These are phyloP conservation scores for Ichneumon xanthorius DNA, from an alignment of 2,888 invertebrate species.

Conservation along the genomic window DNA sequence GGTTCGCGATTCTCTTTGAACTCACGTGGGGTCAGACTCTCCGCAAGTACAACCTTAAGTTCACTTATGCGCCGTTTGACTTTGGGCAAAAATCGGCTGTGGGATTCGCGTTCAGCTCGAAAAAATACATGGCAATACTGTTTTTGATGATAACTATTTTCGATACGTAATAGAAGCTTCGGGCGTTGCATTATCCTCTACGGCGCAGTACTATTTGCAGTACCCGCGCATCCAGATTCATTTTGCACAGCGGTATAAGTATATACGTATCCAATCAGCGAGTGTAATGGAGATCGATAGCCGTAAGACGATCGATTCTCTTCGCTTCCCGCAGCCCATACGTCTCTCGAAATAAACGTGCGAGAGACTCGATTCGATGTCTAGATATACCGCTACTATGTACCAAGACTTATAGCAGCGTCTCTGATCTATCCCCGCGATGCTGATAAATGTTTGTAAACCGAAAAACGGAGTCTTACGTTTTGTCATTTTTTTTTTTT, in stretches of 20 bases:
- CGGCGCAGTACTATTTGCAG: conserved; percentile 28
- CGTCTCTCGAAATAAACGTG: conserved; percentile 45
- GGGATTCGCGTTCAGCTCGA: background rate
- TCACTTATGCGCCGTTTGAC: too few species aligned
- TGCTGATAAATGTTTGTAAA: conserved; percentile 5
- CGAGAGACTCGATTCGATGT: conserved; percentile 41
- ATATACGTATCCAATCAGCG: conserved; percentile 77
- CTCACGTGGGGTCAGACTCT: too few species aligned
- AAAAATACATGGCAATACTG: background rate
- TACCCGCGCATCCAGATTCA: conserved; percentile 57
- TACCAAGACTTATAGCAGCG: conserved; percentile 17
- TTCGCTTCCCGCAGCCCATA: background rate
- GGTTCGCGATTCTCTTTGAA: too few species aligned
- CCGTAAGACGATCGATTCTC: conserved; percentile 74
- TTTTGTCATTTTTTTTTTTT: background rate
- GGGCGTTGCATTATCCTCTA: background rate
- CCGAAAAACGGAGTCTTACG: background rate
- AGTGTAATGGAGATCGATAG: conserved; percentile 81
- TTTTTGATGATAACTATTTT: background rate
- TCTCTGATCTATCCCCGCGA: background rate
- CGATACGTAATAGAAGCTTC: conserved; percentile 4
- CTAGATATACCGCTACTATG: conserved; percentile 32
- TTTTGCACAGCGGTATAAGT: conserved; percentile 15
- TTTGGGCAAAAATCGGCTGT: too few species aligned
- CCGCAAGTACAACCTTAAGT: too few species aligned